Evolutionary conservation across 1,140 invertebrate genomes (phyloP).

Genomic region (Leptopilina boulardi): DNA sequence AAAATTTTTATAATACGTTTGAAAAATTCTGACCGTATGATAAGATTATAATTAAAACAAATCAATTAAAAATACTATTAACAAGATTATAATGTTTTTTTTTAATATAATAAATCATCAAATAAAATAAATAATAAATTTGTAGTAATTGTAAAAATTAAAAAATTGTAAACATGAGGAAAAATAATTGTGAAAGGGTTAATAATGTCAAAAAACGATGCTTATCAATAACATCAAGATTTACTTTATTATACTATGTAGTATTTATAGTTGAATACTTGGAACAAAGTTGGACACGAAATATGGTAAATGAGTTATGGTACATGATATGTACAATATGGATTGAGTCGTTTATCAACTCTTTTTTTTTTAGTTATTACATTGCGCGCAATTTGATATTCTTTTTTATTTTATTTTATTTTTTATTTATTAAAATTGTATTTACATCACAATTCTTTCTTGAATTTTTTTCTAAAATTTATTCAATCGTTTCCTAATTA

Average conservation of each 20-base stretch:
- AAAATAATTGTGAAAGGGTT: slow-evolving; percentile 38
- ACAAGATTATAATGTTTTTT: no score
- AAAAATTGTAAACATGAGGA: background rate
- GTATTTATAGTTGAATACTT: slow-evolving; percentile 76
- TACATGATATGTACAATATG: slow-evolving; percentile 76
- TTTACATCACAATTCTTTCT: slow-evolving; percentile 62
- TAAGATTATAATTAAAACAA: no score
- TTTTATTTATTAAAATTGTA: slow-evolving; percentile 20
- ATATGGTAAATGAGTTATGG: slow-evolving; percentile 76
- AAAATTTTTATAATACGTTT: no score
- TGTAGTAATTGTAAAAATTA: background rate
- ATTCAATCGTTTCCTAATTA: background rate
- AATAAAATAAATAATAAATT: no score
- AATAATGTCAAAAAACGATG: slow-evolving; percentile 48
- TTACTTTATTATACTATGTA: slow-evolving; percentile 74
- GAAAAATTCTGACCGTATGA: no score
- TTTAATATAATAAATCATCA: no score
- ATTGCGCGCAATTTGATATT: slow-evolving; percentile 70
- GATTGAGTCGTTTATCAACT: slow-evolving; percentile 60
- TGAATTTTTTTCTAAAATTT: slow-evolving; percentile 9
- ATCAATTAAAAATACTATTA: no score
- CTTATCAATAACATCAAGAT: slow-evolving; percentile 77
- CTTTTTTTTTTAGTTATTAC: slow-evolving; percentile 40
- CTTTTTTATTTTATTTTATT: no score
- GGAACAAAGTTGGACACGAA: slow-evolving; percentile 77